A percentile compares a stretch with the other conserved stretches of the same genome.
phyloP scores from a whole-genome alignment of 1,140 invertebrate species.

The Yoshiicerus persimilis region DNA sequence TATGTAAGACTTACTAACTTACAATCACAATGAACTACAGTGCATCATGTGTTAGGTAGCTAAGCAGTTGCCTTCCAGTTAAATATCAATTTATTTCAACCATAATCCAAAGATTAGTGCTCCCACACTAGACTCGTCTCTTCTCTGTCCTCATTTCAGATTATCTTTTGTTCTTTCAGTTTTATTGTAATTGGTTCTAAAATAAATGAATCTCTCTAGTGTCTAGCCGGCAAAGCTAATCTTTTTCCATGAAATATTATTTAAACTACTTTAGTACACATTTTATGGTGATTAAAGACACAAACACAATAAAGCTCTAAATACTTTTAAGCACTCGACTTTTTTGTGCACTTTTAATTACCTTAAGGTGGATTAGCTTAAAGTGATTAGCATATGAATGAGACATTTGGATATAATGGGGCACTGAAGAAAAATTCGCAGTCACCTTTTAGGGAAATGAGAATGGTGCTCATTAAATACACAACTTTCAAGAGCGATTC shows the following conservation, averaged over 20 bases:
- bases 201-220: background rate
- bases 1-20: background rate
- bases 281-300: background rate
- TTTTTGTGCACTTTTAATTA: background rate
- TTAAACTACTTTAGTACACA: background rate
- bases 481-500: background rate
- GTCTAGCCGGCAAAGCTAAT: background rate
- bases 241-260: background rate
- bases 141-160: background rate
- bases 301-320: background rate
- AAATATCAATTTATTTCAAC: background rate
- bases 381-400: background rate
- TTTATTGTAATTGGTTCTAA: background rate
- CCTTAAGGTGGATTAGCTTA: background rate
- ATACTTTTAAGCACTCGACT: background rate
- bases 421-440: background rate
- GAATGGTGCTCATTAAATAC: background rate
- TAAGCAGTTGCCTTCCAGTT: conserved; percentile 6
- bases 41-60: background rate
- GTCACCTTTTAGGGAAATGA: background rate
- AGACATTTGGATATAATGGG: background rate
- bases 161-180: background rate
- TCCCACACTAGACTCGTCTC: background rate
- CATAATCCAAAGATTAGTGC: background rate
- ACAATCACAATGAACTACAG: background rate